Evolutionary conservation across 2,888 invertebrate species (phyloP), one percentile per base, ranked within the genome.

Genomic region (Rhimphoctona megacephalus): DNA sequence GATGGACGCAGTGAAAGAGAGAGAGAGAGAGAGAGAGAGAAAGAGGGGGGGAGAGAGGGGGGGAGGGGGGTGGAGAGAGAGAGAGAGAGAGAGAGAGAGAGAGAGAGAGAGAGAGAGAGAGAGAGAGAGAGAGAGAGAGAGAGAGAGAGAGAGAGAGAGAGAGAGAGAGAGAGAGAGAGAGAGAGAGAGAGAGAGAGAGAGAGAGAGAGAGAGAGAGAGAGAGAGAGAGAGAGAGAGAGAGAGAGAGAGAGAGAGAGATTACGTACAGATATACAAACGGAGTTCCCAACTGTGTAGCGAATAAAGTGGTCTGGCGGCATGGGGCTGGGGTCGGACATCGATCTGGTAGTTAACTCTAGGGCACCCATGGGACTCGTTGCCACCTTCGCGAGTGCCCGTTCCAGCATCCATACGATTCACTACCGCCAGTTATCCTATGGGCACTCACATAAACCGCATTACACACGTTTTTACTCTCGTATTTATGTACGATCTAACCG

Each of bases 321-420:
- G 87, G 84, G 66, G 76, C 81, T 88, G 90, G 91, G 92, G 92
- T 92, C 89, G 91, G 90, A 93, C 94, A 94, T 94, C 93, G 94
- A 94, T 94, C 93, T 92, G 92, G 92, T 92, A 93, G 94, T 94
- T 93, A 94, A 93, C 92, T 92, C 91, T 87, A 94, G 90, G 91
- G 92, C 92, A 89, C 94, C 92, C 93, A 36, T 69, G 94, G 90
- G 94, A 93, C 94, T 94, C 94, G 93, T 94, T 93, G 93, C 91
- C 91, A 91, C 91, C 91, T 90, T 90, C 90, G 89, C 90, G 89
- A 90, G 88, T 90, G 86, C 88, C 87, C 88, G 88, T 89, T 88
- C 89, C 88, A 78, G 81, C 81, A 85, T 89, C 90, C 87, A 87
- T 87, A 87, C 87, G 86, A 89, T 89, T 89, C 89, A 88, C 89